Evolutionary conservation across 1,140 invertebrate species (phyloP).

Genomic region (Ceratitis capitata): DNA sequence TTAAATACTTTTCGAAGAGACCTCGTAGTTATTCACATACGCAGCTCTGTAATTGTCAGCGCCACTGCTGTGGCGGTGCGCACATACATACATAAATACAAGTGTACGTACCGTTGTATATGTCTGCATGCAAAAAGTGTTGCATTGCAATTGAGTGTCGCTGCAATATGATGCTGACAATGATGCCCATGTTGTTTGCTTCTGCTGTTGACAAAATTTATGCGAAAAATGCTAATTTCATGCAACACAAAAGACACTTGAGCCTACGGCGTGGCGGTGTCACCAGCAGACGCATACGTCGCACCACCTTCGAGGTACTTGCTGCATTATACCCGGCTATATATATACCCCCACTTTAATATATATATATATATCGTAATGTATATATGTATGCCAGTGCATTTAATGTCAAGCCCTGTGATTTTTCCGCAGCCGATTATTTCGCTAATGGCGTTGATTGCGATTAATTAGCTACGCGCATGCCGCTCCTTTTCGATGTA

Average conservation of each 20-base stretch:
- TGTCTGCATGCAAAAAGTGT: background rate
- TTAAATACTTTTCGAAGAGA: too few relatives aligned
- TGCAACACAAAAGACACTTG: background rate
- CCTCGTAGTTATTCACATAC: too few relatives aligned
- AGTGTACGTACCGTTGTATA: too few relatives aligned
- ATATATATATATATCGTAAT: too few relatives aligned
- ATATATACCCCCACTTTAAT: too few relatives aligned
- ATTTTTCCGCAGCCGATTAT: conserved; percentile 6
- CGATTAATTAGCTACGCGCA: conserved; percentile 14
- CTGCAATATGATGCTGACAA: background rate
- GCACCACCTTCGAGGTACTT: background rate
- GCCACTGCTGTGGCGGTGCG: background rate
- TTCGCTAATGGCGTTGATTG: background rate
- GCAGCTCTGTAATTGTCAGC: background rate
- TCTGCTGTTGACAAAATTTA: conserved; percentile 23
- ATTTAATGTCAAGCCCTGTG: background rate
- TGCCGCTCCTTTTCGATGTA: background rate
- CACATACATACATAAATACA: background rate
- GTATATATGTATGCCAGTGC: background rate
- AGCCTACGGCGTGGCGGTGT: background rate
- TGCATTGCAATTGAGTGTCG: background rate
- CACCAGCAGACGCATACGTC: background rate
- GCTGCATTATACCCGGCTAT: background rate
- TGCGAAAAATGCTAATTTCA: conserved; percentile 29
- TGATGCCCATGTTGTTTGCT: background rate